A percentile compares a stretch with the other conserved stretches of the same genome.
phyloP scores from a whole-genome alignment of 2,797 vertebrate genomes.

The Picus viridis region DNA sequence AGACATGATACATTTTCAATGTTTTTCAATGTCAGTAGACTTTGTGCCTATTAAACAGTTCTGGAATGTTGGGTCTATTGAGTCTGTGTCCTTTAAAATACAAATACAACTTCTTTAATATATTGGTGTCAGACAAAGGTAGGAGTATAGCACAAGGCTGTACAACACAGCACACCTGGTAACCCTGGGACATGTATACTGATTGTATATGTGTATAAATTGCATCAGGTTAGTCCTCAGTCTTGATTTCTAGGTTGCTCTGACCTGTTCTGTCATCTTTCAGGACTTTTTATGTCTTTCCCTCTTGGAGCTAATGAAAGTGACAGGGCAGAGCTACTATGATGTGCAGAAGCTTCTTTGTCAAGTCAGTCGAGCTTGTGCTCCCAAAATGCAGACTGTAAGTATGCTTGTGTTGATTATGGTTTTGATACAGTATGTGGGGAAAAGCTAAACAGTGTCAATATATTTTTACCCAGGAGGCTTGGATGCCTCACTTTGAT shows the following conservation, averaged over 20 bases:
- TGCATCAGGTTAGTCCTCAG: neutral
- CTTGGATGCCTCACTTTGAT: neutral
- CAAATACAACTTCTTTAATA: neutral
- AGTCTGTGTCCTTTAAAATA: neutral
- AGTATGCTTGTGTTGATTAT: neutral
- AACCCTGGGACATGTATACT: neutral
- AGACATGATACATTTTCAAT: neutral
- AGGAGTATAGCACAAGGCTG: neutral
- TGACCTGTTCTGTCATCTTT: constrained; percentile 1
- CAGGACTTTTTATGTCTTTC: constrained; percentile 84
- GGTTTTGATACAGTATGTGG: neutral
- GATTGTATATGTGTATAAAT: neutral
- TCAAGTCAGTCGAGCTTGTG: constrained; percentile 80
- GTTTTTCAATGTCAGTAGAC: neutral
- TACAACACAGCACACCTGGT: neutral
- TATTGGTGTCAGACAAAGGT: neutral
- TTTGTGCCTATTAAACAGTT: neutral
- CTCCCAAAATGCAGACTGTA: constrained; percentile 82
- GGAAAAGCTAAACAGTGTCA: neutral
- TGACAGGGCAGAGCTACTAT: constrained; percentile 79
- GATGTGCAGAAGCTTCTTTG: constrained; percentile 76
- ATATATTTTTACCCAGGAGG: neutral
- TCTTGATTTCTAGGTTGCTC: neutral
- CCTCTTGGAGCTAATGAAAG: constrained; percentile 81
- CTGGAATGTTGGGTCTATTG: neutral